A percentile compares a stretch with the other conserved stretches of the same genome.
phyloP scores from a whole-genome alignment of 2,797 vertebrate species.

The Liasis olivaceus region DNA sequence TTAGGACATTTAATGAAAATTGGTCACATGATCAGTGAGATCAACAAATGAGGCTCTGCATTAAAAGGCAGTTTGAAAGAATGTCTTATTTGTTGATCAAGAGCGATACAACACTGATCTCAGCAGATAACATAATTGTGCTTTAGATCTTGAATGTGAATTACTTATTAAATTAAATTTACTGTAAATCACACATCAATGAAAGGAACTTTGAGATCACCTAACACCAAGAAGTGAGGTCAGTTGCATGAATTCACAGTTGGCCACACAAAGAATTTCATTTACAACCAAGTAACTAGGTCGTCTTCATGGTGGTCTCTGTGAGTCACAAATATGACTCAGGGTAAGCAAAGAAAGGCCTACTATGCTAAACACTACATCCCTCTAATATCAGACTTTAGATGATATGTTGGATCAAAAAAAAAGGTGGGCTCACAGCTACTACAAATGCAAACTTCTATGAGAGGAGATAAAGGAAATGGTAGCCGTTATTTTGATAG shows the following conservation, averaged over 20 bases:
- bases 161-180: not conserved
- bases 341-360: not conserved
- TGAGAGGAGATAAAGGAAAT: not conserved
- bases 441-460: not conserved
- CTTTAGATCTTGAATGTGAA: not conserved
- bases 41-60: not conserved
- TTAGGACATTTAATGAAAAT: not conserved
- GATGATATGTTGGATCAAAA: not conserved
- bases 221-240: not conserved
- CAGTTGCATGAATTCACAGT: not conserved
- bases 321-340: not conserved
- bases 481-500: not conserved
- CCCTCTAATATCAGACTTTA: not conserved
- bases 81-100: not conserved
- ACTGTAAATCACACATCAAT: not conserved
- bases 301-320: not conserved
- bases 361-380: not conserved
- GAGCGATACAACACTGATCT: not conserved
- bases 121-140: not conserved
- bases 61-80: not conserved
- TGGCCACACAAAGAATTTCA: not conserved
- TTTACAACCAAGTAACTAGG: not conserved
- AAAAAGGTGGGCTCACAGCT: not conserved
- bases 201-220: not conserved
- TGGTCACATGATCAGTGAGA: not conserved